phyloP scores from a whole-genome alignment of 2,113 vertebrate species.

The Phasianus colchicus region DNA sequence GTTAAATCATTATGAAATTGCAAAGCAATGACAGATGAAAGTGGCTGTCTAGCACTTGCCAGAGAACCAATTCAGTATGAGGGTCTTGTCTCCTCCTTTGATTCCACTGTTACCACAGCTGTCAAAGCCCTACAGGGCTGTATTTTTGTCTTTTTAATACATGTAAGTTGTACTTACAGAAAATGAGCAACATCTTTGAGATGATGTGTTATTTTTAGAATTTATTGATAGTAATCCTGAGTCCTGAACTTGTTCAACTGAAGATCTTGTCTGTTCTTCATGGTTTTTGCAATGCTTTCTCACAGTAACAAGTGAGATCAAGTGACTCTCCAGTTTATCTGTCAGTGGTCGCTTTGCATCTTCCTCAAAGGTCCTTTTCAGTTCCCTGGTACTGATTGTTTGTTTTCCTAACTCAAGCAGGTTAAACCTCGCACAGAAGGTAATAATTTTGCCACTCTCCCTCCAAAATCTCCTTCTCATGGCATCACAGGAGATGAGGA shows the following conservation, averaged over 20 bases:
- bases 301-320: background rate
- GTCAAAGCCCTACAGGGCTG: background rate
- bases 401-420: constrained; percentile 69
- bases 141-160: background rate
- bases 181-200: background rate
- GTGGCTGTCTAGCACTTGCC: background rate
- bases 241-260: background rate
- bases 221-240: background rate
- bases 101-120: background rate
- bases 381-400: background rate
- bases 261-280: background rate
- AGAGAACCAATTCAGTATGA: background rate
- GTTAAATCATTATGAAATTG: background rate
- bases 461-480: constrained; percentile 79
- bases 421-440: constrained; percentile 74
- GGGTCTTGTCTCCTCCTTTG: background rate
- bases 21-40: background rate
- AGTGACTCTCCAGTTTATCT: background rate
- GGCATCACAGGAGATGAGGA: constrained; percentile 79
- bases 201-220: background rate
- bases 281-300: background rate
- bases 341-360: background rate
- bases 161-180: background rate
- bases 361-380: background rate
- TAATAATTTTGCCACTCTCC: constrained; percentile 79